Conservation (phyloP, 2,888 invertebrate genomes). For the Thysanoteuthis rhombus region DNA sequence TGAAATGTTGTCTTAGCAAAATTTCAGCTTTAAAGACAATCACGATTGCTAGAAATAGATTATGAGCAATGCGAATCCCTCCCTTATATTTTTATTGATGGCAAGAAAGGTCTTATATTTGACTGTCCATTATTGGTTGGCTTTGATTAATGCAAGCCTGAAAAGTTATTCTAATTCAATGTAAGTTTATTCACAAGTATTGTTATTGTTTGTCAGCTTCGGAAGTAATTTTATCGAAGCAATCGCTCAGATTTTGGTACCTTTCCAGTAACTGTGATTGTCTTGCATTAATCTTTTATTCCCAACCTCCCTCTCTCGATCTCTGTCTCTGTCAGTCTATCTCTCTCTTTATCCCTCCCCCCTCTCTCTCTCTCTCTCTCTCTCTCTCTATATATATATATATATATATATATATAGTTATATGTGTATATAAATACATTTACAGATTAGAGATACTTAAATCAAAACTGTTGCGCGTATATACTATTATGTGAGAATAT, state of each 20-base stretch:
- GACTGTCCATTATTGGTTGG: background rate
- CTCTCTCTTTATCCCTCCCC: too few relatives aligned
- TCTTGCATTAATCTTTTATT: background rate
- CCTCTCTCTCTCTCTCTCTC: too few relatives aligned
- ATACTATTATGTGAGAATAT: background rate
- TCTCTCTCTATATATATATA: background rate
- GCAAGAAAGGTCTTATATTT: conserved; percentile 12
- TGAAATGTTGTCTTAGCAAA: too few relatives aligned
- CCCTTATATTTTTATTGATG: background rate
- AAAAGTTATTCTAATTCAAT: background rate
- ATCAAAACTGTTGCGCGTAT: background rate
- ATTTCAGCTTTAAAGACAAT: too few relatives aligned
- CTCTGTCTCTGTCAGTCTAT: too few relatives aligned
- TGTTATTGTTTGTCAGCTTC: background rate
- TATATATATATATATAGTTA: background rate
- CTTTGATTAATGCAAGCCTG: background rate
- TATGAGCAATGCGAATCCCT: background rate
- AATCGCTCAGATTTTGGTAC: background rate
- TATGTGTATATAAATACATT: background rate
- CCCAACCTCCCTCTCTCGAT: background rate
- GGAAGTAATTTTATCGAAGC: background rate
- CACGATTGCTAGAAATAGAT: background rate
- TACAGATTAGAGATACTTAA: background rate
- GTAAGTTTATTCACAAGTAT: background rate
- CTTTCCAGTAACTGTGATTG: background rate